A percentile compares a stretch with the other conserved stretches of the same genome.
These are phyloP conservation scores for Phylloscopus trochiloides DNA, from an alignment of 2,113 vertebrate species.

Conservation along the genomic window DNA sequence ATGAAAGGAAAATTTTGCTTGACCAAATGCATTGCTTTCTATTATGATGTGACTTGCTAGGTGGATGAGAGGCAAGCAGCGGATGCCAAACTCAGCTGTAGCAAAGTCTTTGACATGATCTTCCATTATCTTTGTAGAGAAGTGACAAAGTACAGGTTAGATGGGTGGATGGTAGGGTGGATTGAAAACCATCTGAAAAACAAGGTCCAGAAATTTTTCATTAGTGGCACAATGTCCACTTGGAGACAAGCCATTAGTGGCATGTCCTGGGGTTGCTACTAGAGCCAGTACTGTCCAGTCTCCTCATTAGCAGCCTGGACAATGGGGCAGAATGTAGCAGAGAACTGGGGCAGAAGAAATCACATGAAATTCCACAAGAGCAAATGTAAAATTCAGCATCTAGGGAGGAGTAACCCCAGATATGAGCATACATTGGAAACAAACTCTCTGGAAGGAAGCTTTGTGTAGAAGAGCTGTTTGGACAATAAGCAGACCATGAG, in stretches of 20 bases:
- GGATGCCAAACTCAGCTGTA: background rate
- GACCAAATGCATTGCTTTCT: background rate
- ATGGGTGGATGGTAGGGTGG: background rate
- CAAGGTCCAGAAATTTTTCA: background rate
- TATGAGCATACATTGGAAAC: background rate
- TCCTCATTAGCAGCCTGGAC: background rate
- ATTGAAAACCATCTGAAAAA: background rate
- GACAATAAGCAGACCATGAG: background rate
- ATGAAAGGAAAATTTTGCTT: background rate
- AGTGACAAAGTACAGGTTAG: background rate
- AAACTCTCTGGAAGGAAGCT: background rate
- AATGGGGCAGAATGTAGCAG: background rate
- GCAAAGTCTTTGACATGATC: background rate
- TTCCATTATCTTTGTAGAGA: background rate
- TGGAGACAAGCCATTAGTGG: rapidly evolving
- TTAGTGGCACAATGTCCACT: background rate
- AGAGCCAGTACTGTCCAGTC: background rate
- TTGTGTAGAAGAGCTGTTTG: background rate
- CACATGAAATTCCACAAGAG: background rate
- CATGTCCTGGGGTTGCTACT: rapidly evolving
- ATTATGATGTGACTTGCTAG: background rate
- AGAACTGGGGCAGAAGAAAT: background rate
- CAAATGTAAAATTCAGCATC: background rate
- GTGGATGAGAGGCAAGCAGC: background rate
- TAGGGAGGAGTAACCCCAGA: background rate